Evolutionary conservation across 2,113 vertebrate species (phyloP).

Genomic region (Copsychus sechellarum): DNA sequence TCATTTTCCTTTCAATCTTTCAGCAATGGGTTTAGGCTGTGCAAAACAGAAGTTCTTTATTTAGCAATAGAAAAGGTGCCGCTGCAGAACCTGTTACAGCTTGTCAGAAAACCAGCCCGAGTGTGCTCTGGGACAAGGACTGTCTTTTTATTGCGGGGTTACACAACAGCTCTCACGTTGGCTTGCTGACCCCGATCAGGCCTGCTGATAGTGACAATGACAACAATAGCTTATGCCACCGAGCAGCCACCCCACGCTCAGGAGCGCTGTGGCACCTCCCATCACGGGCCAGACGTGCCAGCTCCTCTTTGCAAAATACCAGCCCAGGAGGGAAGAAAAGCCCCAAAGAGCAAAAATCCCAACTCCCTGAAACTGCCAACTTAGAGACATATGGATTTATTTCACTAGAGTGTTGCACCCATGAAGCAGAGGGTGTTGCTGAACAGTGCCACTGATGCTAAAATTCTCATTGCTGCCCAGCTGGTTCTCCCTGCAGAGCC

Average conservation of each 20-base stretch:
- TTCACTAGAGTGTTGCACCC: neutral
- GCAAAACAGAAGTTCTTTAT: constrained; percentile 64
- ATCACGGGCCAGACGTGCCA: neutral
- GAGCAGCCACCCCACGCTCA: neutral
- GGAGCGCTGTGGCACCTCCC: neutral
- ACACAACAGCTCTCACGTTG: neutral
- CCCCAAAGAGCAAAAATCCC: neutral
- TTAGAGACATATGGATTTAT: neutral
- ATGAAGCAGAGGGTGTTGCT: neutral
- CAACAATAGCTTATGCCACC: neutral
- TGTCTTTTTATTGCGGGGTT: constrained; percentile 26
- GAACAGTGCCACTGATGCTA: neutral
- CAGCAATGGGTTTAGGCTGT: constrained; percentile 45
- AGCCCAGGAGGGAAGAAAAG: neutral
- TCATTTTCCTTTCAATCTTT: constrained; percentile 49
- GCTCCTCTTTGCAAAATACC: neutral
- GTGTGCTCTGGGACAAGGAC: constrained; percentile 52
- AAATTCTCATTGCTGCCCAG: neutral
- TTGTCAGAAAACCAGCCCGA: constrained; percentile 42
- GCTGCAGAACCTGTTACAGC: constrained; percentile 53
- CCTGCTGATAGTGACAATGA: neutral
- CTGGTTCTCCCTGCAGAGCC: neutral
- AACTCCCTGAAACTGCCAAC: accelerated
- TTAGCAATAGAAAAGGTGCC: constrained; percentile 63
- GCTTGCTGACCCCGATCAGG: constrained; percentile 9